These are phyloP conservation scores for Euplexia lucipara DNA, from an alignment of 2,888 invertebrate species.

Conservation along the genomic window DNA sequence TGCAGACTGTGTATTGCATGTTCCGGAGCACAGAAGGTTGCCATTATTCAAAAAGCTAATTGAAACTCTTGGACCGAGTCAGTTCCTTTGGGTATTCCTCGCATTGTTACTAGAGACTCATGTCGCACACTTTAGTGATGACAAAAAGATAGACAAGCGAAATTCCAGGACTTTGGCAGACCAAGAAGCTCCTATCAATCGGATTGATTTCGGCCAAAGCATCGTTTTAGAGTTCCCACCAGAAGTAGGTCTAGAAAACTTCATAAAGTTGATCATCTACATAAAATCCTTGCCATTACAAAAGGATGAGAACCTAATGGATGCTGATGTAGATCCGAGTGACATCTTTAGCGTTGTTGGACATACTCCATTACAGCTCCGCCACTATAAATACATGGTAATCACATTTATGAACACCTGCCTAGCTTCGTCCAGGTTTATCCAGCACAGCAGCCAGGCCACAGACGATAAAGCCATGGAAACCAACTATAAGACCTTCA, in stretches of 20 bases:
- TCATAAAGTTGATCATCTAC: conserved; percentile 92
- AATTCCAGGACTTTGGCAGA: conserved; percentile 77
- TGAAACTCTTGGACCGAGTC: conserved; percentile 92
- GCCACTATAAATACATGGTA: conserved; percentile 96
- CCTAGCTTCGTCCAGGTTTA: conserved; percentile 93
- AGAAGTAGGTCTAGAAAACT: conserved; percentile 91
- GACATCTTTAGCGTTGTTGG: conserved; percentile 92
- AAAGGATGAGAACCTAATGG: conserved; percentile 88
- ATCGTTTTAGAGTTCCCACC: conserved; percentile 93
- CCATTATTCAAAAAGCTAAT: conserved; percentile 95
- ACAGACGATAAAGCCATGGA: conserved; percentile 89
- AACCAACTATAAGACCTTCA: conserved; percentile 92
- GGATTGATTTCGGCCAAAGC: conserved; percentile 93
- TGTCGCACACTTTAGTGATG: conserved; percentile 90
- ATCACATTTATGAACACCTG: conserved; percentile 94
- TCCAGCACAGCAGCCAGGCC: conserved; percentile 92
- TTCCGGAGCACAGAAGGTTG: conserved; percentile 97
- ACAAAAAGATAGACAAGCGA: conserved; percentile 80
- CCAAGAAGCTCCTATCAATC: conserved; percentile 88
- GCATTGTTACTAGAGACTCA: conserved; percentile 94
- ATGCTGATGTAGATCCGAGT: conserved; percentile 80
- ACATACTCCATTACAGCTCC: conserved; percentile 94
- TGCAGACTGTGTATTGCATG: conserved; percentile 97
- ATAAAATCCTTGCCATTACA: conserved; percentile 93
- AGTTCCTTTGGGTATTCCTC: conserved; percentile 94